phyloP scores from a whole-genome alignment of 2,888 invertebrate species.

The Cheilosia grossa region DNA sequence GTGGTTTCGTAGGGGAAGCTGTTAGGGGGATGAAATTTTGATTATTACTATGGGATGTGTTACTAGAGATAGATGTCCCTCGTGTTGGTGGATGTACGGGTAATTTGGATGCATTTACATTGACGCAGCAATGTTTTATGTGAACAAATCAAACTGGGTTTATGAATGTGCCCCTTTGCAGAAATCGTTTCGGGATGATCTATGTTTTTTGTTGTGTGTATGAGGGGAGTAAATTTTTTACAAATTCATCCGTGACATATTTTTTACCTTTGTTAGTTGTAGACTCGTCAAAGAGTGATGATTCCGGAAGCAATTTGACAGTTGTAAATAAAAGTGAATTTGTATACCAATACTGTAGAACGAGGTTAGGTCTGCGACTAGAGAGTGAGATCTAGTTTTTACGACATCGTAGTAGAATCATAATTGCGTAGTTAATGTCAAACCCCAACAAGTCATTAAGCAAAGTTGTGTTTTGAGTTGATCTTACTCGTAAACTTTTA shows the following conservation, averaged over 20 bases:
- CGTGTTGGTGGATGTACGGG: constrained; percentile 53
- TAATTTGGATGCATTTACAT: constrained; percentile 52
- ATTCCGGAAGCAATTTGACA: neutral
- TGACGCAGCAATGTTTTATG: constrained; percentile 17
- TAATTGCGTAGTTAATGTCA: too few species aligned
- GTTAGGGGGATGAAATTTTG: constrained; percentile 54
- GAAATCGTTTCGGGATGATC: constrained; percentile 8
- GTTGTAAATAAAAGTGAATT: constrained; percentile 15
- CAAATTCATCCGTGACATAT: constrained; percentile 55
- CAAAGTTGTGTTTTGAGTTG: too few species aligned
- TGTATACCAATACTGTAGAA: neutral
- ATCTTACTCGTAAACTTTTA: too few species aligned
- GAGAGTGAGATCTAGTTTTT: too few species aligned
- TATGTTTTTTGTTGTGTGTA: constrained; percentile 4
- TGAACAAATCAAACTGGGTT: constrained; percentile 1
- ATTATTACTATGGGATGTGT: constrained; percentile 47
- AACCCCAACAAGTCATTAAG: too few species aligned
- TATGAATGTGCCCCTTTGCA: constrained; percentile 7
- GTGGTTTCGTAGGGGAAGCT: constrained; percentile 24
- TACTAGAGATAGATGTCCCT: neutral
- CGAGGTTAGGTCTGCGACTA: too few species aligned
- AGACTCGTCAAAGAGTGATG: constrained; percentile 18
- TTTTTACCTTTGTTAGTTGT: constrained; percentile 39
- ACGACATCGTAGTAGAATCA: too few species aligned
- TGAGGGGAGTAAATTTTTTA: constrained; percentile 27